phyloP scores from a whole-genome alignment of 2,888 invertebrate species.

The Lasioglossum calceatum region DNA sequence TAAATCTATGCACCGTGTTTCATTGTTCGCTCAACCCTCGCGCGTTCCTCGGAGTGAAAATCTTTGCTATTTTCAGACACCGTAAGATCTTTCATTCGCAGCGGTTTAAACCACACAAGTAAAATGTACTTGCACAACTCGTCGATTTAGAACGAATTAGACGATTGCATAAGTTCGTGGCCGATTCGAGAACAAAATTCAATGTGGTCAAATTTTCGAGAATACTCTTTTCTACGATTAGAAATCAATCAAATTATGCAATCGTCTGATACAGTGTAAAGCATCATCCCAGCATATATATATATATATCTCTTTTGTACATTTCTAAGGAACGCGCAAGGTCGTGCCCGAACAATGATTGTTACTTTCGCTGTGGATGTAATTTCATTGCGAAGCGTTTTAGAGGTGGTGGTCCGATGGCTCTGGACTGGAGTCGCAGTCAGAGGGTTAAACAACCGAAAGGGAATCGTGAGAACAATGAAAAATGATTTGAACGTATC shows the following conservation, averaged over 20 bases:
- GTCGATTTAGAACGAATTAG: background rate
- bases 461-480: background rate
- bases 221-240: too few relatives aligned
- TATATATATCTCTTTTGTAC: background rate
- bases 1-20: background rate
- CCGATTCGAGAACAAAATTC: too few relatives aligned
- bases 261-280: background rate
- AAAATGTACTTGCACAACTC: background rate
- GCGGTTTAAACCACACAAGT: too few relatives aligned
- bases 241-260: too few relatives aligned
- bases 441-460: background rate
- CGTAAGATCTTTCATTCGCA: too few relatives aligned
- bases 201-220: too few relatives aligned
- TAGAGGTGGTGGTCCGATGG: background rate
- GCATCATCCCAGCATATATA: background rate
- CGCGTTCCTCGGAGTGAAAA: background rate
- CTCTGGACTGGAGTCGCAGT: background rate
- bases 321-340: background rate
- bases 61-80: background rate
- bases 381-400: background rate
- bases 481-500: background rate
- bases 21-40: background rate
- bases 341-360: background rate
- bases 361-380: background rate
- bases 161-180: too few relatives aligned